A percentile compares a stretch with the other conserved stretches of the same genome.
These are phyloP conservation scores for Gandaritis pyraliata DNA, from an alignment of 2,888 invertebrate species.

Conservation along the genomic window DNA sequence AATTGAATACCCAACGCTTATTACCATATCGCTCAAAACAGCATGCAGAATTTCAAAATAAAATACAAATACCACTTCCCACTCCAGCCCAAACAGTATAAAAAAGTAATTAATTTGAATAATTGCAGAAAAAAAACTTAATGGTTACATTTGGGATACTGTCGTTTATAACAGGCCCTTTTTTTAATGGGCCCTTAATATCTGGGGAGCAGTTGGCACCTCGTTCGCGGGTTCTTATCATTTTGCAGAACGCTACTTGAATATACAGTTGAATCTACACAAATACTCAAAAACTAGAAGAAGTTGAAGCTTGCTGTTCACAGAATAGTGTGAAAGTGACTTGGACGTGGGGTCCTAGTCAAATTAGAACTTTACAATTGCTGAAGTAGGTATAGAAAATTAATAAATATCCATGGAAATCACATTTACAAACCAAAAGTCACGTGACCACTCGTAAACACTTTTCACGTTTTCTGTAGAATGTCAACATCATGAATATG, in stretches of 20 bases:
- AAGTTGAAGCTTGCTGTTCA: too few species aligned
- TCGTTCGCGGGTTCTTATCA: slow-evolving; percentile 57
- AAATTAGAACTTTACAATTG: too few species aligned
- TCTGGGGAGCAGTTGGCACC: slow-evolving; percentile 63
- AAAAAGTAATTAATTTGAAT: slow-evolving; percentile 79
- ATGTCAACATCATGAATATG: too few species aligned
- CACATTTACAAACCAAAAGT: too few species aligned
- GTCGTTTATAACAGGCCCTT: slow-evolving; percentile 62
- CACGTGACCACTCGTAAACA: too few species aligned
- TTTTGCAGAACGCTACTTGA: slow-evolving; percentile 64
- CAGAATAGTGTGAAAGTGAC: too few species aligned
- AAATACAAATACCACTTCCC: slow-evolving; percentile 48
- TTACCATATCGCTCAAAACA: neutral
- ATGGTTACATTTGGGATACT: slow-evolving; percentile 70
- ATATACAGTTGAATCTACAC: slow-evolving; percentile 42
- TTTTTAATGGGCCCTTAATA: slow-evolving; percentile 72
- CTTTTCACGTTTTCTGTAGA: too few species aligned
- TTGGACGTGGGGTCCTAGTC: too few species aligned
- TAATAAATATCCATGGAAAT: too few species aligned
- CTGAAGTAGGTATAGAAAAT: too few species aligned
- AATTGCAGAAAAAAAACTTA: slow-evolving; percentile 66
- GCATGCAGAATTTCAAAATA: slow-evolving; percentile 16
- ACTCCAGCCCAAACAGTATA: slow-evolving; percentile 55
- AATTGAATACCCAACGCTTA: too few species aligned
- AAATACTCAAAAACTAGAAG: too few species aligned